phyloP scores from a whole-genome alignment of 1,140 invertebrate species.

The Cydia strobilella region DNA sequence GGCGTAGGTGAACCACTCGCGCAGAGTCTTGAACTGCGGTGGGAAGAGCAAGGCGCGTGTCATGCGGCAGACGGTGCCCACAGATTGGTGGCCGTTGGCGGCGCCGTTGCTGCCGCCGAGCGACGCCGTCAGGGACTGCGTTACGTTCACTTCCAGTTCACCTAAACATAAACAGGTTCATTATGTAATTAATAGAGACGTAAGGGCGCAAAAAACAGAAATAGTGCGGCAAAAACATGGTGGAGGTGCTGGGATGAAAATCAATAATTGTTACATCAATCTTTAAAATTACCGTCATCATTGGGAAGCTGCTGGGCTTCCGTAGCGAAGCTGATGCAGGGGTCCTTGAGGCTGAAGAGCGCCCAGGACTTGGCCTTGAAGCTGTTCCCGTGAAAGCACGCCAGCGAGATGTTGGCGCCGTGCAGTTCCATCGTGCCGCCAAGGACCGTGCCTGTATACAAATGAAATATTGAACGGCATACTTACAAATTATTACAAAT shows the following conservation, averaged over 20 bases:
- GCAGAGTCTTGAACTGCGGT: slow-evolving; percentile 95
- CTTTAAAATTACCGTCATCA: slow-evolving; percentile 80
- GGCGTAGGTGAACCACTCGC: slow-evolving; percentile 98
- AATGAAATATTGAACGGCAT: neutral
- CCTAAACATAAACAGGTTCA: slow-evolving; percentile 39
- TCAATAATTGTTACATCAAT: no score
- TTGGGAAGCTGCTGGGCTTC: slow-evolving; percentile 93
- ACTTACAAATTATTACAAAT: no score
- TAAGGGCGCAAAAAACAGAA: no score
- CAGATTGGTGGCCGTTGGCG: slow-evolving; percentile 89
- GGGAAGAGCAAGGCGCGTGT: slow-evolving; percentile 95
- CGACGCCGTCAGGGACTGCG: slow-evolving; percentile 93
- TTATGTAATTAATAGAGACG: no score
- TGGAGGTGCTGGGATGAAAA: no score
- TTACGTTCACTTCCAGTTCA: slow-evolving; percentile 83
- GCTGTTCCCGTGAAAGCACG: slow-evolving; percentile 98
- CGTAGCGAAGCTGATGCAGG: slow-evolving; percentile 96
- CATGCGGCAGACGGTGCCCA: slow-evolving; percentile 96
- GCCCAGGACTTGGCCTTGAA: slow-evolving; percentile 98
- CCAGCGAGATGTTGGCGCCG: slow-evolving; percentile 95
- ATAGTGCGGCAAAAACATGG: no score
- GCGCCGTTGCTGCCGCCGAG: slow-evolving; percentile 85
- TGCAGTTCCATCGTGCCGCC: slow-evolving; percentile 96
- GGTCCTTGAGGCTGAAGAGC: slow-evolving; percentile 95
- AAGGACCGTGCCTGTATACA: slow-evolving; percentile 87